Evolutionary conservation across 2,113 vertebrate genomes (phyloP).

Genomic region (Percopsis transmontana): DNA sequence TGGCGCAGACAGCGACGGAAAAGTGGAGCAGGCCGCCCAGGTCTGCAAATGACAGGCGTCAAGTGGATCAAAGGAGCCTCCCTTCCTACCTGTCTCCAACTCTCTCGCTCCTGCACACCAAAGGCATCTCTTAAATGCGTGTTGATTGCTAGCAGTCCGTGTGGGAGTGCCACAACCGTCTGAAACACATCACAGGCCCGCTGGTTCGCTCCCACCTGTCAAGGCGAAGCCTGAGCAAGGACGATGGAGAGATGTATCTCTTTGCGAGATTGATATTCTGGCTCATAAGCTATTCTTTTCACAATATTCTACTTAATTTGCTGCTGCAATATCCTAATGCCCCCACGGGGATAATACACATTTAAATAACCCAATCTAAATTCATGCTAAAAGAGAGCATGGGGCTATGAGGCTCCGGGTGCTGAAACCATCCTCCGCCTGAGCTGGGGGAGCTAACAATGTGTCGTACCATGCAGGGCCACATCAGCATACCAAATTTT

Average conservation of each 20-base stretch:
- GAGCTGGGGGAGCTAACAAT: no score
- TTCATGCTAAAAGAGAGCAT: slow-evolving; percentile 30
- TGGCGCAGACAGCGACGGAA: slow-evolving; percentile 38
- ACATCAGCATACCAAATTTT: slow-evolving; percentile 29
- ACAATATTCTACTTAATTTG: no score
- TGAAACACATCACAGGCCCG: background rate
- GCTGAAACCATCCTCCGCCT: slow-evolving; percentile 37
- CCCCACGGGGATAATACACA: no score
- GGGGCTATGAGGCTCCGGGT: slow-evolving; percentile 20
- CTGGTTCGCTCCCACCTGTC: background rate
- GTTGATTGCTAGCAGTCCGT: background rate
- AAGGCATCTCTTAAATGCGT: slow-evolving; percentile 35
- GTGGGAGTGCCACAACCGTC: background rate
- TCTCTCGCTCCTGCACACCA: slow-evolving; percentile 32
- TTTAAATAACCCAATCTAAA: background rate
- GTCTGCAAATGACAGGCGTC: slow-evolving; percentile 46
- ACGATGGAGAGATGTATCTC: background rate
- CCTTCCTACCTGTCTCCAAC: slow-evolving; percentile 33
- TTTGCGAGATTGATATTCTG: background rate
- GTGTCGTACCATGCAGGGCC: slow-evolving; percentile 9
- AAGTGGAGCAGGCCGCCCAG: slow-evolving; percentile 65
- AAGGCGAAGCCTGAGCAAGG: background rate
- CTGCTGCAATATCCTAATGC: no score
- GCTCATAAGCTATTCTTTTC: no score
- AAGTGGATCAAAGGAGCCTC: slow-evolving; percentile 44